Conservation (phyloP, 2,888 invertebrate species). For the Chloroclysta siterata region DNA sequence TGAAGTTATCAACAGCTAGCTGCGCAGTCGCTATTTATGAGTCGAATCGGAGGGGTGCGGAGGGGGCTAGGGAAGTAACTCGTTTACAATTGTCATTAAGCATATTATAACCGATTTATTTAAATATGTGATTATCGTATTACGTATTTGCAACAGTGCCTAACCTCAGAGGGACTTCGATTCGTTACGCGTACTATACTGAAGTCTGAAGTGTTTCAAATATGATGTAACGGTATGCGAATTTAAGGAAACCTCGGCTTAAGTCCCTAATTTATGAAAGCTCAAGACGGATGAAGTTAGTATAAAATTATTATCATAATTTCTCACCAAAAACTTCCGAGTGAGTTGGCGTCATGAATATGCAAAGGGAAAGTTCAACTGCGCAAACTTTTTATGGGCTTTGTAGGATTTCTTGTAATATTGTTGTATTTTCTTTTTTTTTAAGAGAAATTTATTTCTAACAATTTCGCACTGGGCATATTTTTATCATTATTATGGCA, state of each 20-base stretch:
- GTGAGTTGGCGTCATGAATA: conserved; percentile 79
- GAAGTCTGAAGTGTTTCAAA: too few relatives aligned
- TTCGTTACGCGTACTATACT: too few relatives aligned
- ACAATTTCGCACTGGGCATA: background rate
- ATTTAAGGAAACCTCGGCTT: conserved; percentile 2
- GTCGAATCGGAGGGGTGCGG: too few relatives aligned
- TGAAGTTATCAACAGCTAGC: too few relatives aligned
- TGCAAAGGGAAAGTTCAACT: conserved; percentile 78
- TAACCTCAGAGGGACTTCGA: too few relatives aligned
- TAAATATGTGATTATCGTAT: too few relatives aligned
- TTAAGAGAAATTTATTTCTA: conserved; percentile 32
- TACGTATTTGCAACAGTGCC: too few relatives aligned
- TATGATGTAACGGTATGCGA: background rate
- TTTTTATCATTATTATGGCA: too few relatives aligned
- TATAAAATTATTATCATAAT: conserved; percentile 82
- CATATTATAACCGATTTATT: too few relatives aligned
- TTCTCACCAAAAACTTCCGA: conserved; percentile 81
- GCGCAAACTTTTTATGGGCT: conserved; percentile 75
- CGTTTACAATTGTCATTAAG: too few relatives aligned
- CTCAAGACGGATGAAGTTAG: conserved; percentile 76
- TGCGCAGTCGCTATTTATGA: too few relatives aligned
- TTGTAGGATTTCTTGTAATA: conserved; percentile 72
- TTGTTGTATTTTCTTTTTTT: conserved; percentile 73
- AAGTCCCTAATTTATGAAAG: conserved; percentile 65
- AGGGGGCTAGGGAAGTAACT: too few relatives aligned